Percentiles rank a stretch among this genome's conserved stretches.
Conservation (phyloP, 2,113 vertebrate genomes). For the Periophthalmus modestus region DNA sequence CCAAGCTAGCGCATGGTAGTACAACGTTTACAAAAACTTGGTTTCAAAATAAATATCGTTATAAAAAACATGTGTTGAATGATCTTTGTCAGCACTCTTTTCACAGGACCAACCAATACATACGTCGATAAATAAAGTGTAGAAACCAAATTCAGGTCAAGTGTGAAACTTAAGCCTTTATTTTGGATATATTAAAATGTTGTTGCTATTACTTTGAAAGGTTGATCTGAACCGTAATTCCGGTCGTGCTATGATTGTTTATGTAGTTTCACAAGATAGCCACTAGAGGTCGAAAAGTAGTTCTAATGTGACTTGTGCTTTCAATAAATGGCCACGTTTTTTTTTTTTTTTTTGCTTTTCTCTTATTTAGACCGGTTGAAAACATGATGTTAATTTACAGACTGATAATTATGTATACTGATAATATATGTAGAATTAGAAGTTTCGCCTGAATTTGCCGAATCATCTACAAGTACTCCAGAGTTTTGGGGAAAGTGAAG, state of each 20-base stretch:
- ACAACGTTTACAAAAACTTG: not conserved
- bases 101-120: not conserved
- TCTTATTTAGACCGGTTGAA: too few relatives aligned
- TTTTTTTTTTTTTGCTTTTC: too few relatives aligned
- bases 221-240: not conserved
- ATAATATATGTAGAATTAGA: too few relatives aligned
- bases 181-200: not conserved
- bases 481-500: not conserved
- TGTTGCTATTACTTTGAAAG: constrained; percentile 38
- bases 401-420: too few relatives aligned
- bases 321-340: not conserved
- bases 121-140: not conserved
- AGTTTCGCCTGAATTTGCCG: too few relatives aligned
- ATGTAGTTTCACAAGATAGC: not conserved
- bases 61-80: not conserved
- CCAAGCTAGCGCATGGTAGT: not conserved
- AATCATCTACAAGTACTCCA: too few relatives aligned
- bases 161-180: not conserved
- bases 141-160: not conserved
- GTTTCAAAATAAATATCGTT: not conserved
- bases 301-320: not conserved
- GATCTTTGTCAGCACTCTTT: not conserved
- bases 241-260: not conserved
- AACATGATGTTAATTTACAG: too few relatives aligned
- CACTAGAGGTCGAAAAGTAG: constrained; percentile 5